Evolutionary conservation across 2,797 vertebrate species (phyloP).

Genomic region (Pogonophryne albipinna): DNA sequence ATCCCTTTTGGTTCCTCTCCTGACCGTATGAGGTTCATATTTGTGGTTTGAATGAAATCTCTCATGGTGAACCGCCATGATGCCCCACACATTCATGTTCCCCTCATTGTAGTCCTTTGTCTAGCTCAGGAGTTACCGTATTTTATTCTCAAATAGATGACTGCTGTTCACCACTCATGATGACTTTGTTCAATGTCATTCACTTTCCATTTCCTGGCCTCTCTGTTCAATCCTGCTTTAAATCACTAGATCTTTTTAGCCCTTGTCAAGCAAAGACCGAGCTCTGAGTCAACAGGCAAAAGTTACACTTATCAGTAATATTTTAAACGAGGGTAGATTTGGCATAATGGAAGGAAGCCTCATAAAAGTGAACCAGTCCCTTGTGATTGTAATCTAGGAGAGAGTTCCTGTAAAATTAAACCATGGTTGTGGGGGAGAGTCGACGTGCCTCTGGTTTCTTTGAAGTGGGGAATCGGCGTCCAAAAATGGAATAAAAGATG

Average conservation of each 20-base stretch:
- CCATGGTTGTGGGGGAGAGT: slow-evolving; percentile 46
- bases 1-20: not conserved
- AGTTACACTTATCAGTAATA: slow-evolving; percentile 80
- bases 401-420: slow-evolving; percentile 85
- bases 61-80: not conserved
- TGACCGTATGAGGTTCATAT: not conserved
- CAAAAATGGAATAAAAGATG: slow-evolving; percentile 81
- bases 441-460: slow-evolving; percentile 74
- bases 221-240: slow-evolving; percentile 30
- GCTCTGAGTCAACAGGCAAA: slow-evolving; percentile 60
- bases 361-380: slow-evolving; percentile 73
- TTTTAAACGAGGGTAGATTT: slow-evolving; percentile 77
- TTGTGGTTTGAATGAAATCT: not conserved
- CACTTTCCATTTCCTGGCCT: slow-evolving; percentile 48
- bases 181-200: slow-evolving; percentile 53
- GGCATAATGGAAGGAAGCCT: slow-evolving; percentile 78
- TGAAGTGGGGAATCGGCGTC: slow-evolving; percentile 79
- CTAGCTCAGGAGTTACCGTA: not conserved
- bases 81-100: not conserved
- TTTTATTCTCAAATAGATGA: slow-evolving; percentile 35
- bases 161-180: slow-evolving; percentile 36
- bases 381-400: slow-evolving; percentile 81
- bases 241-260: slow-evolving; percentile 32
- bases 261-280: slow-evolving; percentile 40
- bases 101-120: not conserved